Percentiles rank a stretch among this genome's conserved stretches.
Evolutionary conservation across 2,888 invertebrate genomes (phyloP).

Genomic region (Cheilosia pagana): DNA sequence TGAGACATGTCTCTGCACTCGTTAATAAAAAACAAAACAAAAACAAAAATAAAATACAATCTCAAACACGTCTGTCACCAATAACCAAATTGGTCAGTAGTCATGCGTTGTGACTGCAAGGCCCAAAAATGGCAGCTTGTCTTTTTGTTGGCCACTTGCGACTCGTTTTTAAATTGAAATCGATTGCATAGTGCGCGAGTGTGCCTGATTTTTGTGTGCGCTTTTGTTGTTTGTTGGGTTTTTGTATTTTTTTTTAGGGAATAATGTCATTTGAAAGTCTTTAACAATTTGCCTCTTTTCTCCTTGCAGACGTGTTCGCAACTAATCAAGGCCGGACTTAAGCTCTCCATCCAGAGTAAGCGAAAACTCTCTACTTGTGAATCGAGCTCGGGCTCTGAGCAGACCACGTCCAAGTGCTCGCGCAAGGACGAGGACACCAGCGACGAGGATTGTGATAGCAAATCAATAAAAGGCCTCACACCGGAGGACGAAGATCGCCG

Average conservation of each 20-base stretch:
- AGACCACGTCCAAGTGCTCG: slow-evolving; percentile 83
- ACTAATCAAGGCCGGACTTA: slow-evolving; percentile 95
- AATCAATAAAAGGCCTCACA: slow-evolving; percentile 87
- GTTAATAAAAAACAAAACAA: slow-evolving; percentile 68
- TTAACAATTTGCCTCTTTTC: slow-evolving; percentile 12
- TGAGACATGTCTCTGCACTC: slow-evolving; percentile 49
- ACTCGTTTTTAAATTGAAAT: slow-evolving; percentile 68
- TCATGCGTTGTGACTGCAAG: slow-evolving; percentile 71
- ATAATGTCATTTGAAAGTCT: slow-evolving; percentile 43
- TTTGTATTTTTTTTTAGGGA: slow-evolving; percentile 29
- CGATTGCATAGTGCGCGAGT: slow-evolving; percentile 46
- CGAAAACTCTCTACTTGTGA: slow-evolving; percentile 90
- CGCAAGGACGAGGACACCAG: slow-evolving; percentile 81
- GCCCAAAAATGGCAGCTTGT: slow-evolving; percentile 72
- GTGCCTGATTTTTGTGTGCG: slow-evolving; percentile 30
- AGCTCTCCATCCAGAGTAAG: slow-evolving; percentile 95
- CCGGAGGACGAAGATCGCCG: slow-evolving; percentile 96
- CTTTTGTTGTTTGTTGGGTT: slow-evolving; percentile 21
- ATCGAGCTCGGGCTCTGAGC: slow-evolving; percentile 84
- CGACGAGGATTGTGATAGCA: slow-evolving; percentile 85
- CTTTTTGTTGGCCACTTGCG: slow-evolving; percentile 72
- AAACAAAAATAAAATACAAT: slow-evolving; percentile 68
- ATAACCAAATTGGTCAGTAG: slow-evolving; percentile 79
- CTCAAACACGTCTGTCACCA: slow-evolving; percentile 80
- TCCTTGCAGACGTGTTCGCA: slow-evolving; percentile 91